Percentiles rank a stretch among this genome's conserved stretches.
These are phyloP conservation scores for Epinephelus cyanopodus DNA, from an alignment of 2,113 vertebrate species.

Conservation along the genomic window DNA sequence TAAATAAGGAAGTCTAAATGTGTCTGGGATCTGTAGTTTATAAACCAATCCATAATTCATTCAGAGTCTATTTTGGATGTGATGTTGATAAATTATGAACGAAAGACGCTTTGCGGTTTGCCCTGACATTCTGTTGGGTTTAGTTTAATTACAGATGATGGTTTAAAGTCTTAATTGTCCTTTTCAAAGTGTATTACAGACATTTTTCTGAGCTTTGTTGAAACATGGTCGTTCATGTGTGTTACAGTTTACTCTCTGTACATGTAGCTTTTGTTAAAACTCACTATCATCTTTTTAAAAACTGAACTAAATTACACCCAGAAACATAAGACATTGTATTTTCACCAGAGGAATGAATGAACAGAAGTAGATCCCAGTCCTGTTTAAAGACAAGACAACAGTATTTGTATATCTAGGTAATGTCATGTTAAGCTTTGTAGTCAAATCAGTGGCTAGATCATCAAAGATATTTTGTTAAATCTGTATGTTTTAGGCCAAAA, in stretches of 20 bases:
- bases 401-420: not conserved
- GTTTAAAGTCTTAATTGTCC: conserved; percentile 30
- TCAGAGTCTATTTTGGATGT: conserved; percentile 24
- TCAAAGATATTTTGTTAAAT: conserved; percentile 3
- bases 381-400: conserved; percentile 10
- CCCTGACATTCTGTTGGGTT: conserved; percentile 12
- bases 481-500: not conserved
- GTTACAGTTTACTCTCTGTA: conserved; percentile 1
- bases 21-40: conserved; percentile 51
- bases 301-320: not conserved
- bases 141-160: conserved; percentile 2
- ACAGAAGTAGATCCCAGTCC: not conserved
- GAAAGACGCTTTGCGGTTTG: not conserved
- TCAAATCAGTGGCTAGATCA: not conserved
- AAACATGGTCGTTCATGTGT: conserved; percentile 6
- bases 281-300: not conserved
- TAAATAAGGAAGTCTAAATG: conserved; percentile 54
- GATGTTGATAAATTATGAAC: conserved; percentile 47
- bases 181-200: conserved; percentile 1
- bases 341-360: not conserved
- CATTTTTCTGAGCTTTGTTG: conserved; percentile 25
- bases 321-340: not conserved
- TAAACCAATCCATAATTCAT: conserved; percentile 44
- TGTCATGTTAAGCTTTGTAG: conserved; percentile 10
- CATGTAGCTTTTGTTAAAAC: not conserved